phyloP scores from a whole-genome alignment of 2,113 vertebrate species.

The Oenanthe melanoleuca region DNA sequence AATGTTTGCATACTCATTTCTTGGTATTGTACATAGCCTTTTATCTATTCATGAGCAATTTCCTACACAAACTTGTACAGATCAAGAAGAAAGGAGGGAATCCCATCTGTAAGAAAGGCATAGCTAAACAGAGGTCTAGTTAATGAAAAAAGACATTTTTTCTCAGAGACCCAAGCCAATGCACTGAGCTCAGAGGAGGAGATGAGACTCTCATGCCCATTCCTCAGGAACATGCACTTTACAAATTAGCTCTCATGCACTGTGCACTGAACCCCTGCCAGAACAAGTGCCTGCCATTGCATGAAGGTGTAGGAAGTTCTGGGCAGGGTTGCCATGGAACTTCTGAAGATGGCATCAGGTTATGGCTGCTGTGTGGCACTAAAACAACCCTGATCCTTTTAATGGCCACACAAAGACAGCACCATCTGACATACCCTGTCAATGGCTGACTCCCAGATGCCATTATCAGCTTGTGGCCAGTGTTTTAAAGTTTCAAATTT shows the following conservation, averaged over 20 bases:
- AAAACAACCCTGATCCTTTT: background rate
- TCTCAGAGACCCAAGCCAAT: background rate
- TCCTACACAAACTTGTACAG: background rate
- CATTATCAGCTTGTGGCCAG: background rate
- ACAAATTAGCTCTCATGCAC: background rate
- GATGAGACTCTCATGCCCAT: accelerated
- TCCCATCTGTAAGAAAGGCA: background rate
- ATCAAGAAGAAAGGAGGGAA: background rate
- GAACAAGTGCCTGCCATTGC: background rate
- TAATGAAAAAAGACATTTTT: background rate
- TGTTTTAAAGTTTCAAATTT: background rate
- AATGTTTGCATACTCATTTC: background rate
- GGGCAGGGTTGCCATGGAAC: background rate
- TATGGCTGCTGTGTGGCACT: background rate
- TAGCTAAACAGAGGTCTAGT: background rate
- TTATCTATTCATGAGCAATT: background rate
- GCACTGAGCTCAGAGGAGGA: background rate
- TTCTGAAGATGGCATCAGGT: background rate
- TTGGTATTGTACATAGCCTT: background rate
- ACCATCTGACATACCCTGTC: background rate
- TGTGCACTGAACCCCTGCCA: background rate
- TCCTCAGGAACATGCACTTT: background rate
- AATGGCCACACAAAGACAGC: background rate
- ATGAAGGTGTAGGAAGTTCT: background rate
- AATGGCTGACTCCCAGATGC: background rate